Evolutionary conservation across 2,888 invertebrate genomes (phyloP).

Genomic region (Athripsodes cinereus): DNA sequence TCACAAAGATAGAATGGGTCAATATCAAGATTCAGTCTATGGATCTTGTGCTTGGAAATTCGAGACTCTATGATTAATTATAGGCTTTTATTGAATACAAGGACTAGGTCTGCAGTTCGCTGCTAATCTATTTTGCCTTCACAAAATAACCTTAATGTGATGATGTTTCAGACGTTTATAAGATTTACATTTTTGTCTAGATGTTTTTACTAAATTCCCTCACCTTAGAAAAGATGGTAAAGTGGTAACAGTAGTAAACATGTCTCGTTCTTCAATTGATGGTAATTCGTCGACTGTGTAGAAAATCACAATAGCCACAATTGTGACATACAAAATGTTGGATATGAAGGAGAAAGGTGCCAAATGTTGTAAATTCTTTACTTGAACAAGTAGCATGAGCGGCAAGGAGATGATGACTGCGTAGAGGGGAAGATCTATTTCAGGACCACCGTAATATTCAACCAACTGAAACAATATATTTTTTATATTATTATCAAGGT

Average conservation of each 20-base stretch:
- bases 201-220: no score
- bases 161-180: no score
- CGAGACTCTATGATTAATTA: no score
- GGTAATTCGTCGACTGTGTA: conserved; percentile 62
- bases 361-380: conserved; percentile 72
- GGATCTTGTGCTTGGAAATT: no score
- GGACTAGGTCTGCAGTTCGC: no score
- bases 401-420: conserved; percentile 42
- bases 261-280: conserved; percentile 43
- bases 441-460: conserved; percentile 30
- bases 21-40: no score
- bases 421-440: conserved; percentile 30
- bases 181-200: no score
- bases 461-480: conserved; percentile 40
- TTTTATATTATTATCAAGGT: no score
- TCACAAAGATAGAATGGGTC: no score
- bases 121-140: no score
- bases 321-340: conserved; percentile 70
- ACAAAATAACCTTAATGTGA: no score
- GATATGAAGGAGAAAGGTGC: conserved; percentile 88
- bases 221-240: conserved; percentile 82
- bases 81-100: no score
- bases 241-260: conserved; percentile 50
- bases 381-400: conserved; percentile 45
- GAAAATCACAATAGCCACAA: conserved; percentile 75